Evolutionary conservation across 2,888 invertebrate genomes (phyloP).

Genomic region (Apotomis betuletana): DNA sequence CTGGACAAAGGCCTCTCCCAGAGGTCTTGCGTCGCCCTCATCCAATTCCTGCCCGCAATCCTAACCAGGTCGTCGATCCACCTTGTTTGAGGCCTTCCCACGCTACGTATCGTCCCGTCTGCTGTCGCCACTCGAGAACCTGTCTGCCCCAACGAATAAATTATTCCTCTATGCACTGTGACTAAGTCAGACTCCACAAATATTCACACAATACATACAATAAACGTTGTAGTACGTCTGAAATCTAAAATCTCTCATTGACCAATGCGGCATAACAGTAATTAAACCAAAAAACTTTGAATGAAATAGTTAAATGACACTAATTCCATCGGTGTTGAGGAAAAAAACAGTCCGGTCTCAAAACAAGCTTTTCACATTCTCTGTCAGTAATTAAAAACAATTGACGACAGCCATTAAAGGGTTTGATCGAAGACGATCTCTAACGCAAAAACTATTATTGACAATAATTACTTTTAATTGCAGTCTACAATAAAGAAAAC

Average conservation of each 20-base stretch:
- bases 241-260: neutral
- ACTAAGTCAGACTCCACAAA: too few species aligned
- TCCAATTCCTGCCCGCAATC: too few species aligned
- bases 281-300: conserved; percentile 6
- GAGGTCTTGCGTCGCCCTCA: too few species aligned
- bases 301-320: conserved; percentile 18
- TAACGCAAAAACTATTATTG: conserved; percentile 67
- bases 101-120: too few species aligned
- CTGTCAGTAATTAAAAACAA: conserved; percentile 35
- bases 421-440: conserved; percentile 61
- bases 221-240: too few species aligned
- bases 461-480: conserved; percentile 70
- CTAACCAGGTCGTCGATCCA: too few species aligned
- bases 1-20: too few species aligned
- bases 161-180: too few species aligned
- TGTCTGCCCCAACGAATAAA: too few species aligned
- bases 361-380: conserved; percentile 23
- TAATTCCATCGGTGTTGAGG: conserved; percentile 3
- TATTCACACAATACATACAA: too few species aligned
- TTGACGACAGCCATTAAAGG: conserved; percentile 42
- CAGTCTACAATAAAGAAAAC: conserved; percentile 51
- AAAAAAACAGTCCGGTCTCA: conserved; percentile 4
- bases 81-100: too few species aligned
- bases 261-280: neutral
- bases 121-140: too few species aligned